A percentile compares a stretch with the other conserved stretches of the same genome.
phyloP scores from a whole-genome alignment of 1,140 invertebrate species.

The Calliopsis andreniformis region DNA sequence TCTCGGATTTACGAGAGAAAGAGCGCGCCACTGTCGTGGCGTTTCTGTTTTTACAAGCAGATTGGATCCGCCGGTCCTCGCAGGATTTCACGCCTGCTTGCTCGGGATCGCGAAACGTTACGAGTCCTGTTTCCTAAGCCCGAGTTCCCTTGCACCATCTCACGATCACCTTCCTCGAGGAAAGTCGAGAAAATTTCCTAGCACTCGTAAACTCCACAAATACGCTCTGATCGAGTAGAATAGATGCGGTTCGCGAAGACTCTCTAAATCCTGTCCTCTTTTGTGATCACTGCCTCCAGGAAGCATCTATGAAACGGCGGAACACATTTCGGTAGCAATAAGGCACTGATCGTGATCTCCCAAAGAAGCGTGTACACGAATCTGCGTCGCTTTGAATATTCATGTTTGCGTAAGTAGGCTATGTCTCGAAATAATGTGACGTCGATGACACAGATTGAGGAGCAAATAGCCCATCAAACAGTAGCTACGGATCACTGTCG shows the following conservation, averaged over 20 bases:
- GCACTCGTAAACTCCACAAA: slow-evolving; percentile 24
- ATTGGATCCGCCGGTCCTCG: slow-evolving; percentile 52
- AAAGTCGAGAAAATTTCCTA: slow-evolving; percentile 35
- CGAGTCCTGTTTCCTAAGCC: slow-evolving; percentile 39
- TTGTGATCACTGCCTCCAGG: too few species aligned
- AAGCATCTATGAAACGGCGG: too few species aligned
- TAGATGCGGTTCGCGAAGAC: slow-evolving; percentile 1
- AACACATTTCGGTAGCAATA: too few species aligned
- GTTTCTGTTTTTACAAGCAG: slow-evolving; percentile 67
- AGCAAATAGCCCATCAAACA: neutral
- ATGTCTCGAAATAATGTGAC: neutral
- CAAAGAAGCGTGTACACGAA: too few species aligned
- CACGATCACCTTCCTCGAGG: neutral
- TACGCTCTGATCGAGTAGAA: slow-evolving; percentile 7
- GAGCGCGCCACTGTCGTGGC: slow-evolving; percentile 7
- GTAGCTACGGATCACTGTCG: neutral
- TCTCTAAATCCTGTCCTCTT: neutral
- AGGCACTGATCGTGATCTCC: too few species aligned
- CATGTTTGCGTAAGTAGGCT: neutral
- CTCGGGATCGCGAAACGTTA: slow-evolving; percentile 43
- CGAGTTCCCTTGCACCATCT: neutral
- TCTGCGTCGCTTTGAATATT: too few species aligned
- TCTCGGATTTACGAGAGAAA: slow-evolving; percentile 56
- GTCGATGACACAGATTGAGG: slow-evolving; percentile 1
- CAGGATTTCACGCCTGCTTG: slow-evolving; percentile 49